These are phyloP conservation scores for Tridacna gigas DNA, from an alignment of 2,888 invertebrate species.

Conservation along the genomic window DNA sequence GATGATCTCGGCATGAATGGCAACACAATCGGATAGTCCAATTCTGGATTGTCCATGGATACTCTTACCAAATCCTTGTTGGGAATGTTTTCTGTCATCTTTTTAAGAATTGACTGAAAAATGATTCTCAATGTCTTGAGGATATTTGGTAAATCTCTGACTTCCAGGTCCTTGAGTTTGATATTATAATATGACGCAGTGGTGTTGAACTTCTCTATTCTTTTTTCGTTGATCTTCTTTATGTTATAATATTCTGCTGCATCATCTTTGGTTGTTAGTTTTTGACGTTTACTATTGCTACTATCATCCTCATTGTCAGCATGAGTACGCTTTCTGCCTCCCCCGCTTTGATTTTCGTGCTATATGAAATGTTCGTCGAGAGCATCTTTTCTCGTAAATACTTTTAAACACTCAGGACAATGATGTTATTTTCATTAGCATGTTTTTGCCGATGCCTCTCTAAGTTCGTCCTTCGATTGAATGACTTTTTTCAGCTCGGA, in stretches of 20 bases:
- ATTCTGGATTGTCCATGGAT: conserved; percentile 42
- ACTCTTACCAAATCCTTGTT: conserved; percentile 50
- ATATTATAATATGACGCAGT: conserved; percentile 40
- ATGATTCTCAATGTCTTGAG: conserved; percentile 30
- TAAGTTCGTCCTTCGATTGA: conserved; percentile 32
- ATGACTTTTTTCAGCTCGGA: conserved; percentile 26
- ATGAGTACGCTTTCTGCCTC: neutral
- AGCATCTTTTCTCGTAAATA: conserved; percentile 28
- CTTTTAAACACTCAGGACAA: conserved; percentile 31
- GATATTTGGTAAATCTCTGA: conserved; percentile 17
- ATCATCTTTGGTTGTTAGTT: conserved; percentile 1
- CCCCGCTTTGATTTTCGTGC: conserved; percentile 31
- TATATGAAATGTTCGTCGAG: conserved; percentile 26
- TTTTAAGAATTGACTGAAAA: conserved; percentile 35
- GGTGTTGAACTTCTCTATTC: conserved; percentile 34
- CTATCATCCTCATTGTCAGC: conserved; percentile 22
- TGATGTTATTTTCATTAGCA: conserved; percentile 12
- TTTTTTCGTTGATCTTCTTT: conserved; percentile 22
- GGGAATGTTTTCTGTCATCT: conserved; percentile 15
- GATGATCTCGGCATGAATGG: conserved; percentile 46
- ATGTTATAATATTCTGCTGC: conserved; percentile 30
- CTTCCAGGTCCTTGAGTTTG: conserved; percentile 23
- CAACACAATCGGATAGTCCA: conserved; percentile 55
- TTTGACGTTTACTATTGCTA: conserved; percentile 24
- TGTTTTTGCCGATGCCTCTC: conserved; percentile 37